phyloP scores from a whole-genome alignment of 1,140 invertebrate species.

The Halictus rubicundus region DNA sequence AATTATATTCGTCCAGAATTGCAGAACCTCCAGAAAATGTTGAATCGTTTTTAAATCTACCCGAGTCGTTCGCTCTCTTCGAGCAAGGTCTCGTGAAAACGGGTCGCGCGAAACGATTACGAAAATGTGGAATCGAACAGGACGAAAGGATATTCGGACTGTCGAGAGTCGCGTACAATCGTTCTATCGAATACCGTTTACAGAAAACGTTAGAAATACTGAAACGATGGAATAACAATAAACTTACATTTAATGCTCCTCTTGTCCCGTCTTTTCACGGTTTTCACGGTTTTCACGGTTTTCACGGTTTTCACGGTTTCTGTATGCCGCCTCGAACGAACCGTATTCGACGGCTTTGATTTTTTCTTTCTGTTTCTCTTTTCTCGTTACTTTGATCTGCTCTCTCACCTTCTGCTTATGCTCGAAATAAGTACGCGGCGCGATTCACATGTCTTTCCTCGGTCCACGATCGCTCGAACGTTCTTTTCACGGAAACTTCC shows the following conservation, averaged over 20 bases:
- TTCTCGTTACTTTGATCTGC: not conserved
- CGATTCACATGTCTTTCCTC: not conserved
- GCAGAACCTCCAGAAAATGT: too few species aligned
- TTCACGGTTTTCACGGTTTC: too few species aligned
- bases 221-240: not conserved
- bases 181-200: too few species aligned
- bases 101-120: not conserved
- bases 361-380: not conserved
- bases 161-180: too few species aligned
- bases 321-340: not conserved
- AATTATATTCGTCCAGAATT: too few species aligned
- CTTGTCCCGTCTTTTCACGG: not conserved
- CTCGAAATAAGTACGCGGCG: not conserved
- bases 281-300: too few species aligned
- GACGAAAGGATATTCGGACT: too few species aligned
- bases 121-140: not conserved
- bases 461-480: not conserved
- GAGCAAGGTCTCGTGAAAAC: not conserved
- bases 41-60: too few species aligned
- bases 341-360: not conserved
- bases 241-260: conserved; percentile 24
- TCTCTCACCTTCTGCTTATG: not conserved
- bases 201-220: not conserved
- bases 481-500: conserved; percentile 3
- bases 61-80: not conserved